Evolutionary conservation across 2,797 vertebrate genomes (phyloP), one percentile per base, ranked within the genome.

Genomic region (Coendou prehensilis): DNA sequence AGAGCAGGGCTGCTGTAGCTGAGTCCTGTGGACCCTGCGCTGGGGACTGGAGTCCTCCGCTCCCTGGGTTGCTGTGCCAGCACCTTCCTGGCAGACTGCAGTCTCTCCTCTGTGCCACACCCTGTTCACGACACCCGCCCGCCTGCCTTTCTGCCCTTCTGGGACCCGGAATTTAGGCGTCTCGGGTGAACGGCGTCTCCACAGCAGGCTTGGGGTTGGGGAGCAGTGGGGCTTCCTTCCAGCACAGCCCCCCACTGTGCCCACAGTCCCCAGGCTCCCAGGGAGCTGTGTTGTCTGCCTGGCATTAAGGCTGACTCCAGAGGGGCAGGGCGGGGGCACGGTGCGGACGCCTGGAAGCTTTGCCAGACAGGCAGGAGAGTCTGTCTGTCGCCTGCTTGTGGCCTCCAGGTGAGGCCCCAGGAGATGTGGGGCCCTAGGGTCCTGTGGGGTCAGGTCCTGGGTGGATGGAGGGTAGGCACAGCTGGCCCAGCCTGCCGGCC

Each of bases 1-100:
- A 54, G 75, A 3, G 67, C 30, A 50, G 11, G 76, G 76, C 13
- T 0, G 2, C 22, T 0, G 0, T 1, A 0, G 1, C 11, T 4
- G 4, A 11, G 1, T 20, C 41, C 30, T 56, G 22, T 2, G 9
- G 37, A 57, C 61, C 83, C 33, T 67, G 81, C 4, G 2, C 15
- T 28, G 3, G 0, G 1, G 20, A 14, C 37, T 59, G 11, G 10
- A 45, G 5, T 37, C 50, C n/a, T 50, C 83, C 18, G 6, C 56
- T 22, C 61, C 22, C 81, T n/a, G 13, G 30, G 41, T 9, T 2
- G 50, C 61, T 47, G 20, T 6, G 26, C 30, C 10, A 85, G 61
- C 45, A 10, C 45, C 47, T 10, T 4, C 28, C 45, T 10, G 9
- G 30, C 37, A 28, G 2, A 18, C 50, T 18, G 45, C 11, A 10